These are phyloP conservation scores for Melitaea cinxia DNA, from an alignment of 1,140 invertebrate species.

Conservation along the genomic window DNA sequence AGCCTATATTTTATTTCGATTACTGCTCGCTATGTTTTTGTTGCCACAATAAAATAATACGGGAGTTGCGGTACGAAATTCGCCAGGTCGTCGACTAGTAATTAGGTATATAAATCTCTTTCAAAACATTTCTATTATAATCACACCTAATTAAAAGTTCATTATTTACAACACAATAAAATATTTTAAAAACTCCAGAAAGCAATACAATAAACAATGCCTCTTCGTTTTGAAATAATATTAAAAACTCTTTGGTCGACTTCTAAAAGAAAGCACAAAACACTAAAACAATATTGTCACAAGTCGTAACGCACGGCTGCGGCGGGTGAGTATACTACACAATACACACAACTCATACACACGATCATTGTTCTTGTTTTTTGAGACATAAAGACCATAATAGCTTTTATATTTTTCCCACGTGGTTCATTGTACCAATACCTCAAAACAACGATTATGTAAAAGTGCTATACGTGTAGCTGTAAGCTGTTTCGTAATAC, in stretches of 20 bases:
- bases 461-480: not conserved
- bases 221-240: not conserved
- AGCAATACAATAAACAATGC: constrained; percentile 3
- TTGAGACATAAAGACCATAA: constrained; percentile 19
- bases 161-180: too few species aligned
- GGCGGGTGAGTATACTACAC: constrained; percentile 19
- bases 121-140: too few species aligned
- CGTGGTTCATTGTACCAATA: not conserved
- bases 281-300: constrained; percentile 39
- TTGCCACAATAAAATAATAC: too few species aligned
- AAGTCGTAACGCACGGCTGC: constrained; percentile 33
- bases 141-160: too few species aligned
- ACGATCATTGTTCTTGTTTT: constrained; percentile 19
- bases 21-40: too few species aligned
- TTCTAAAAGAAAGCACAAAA: constrained; percentile 31
- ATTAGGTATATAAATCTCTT: too few species aligned
- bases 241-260: constrained; percentile 10
- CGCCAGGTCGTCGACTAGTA: too few species aligned
- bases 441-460: not conserved
- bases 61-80: too few species aligned
- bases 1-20: too few species aligned
- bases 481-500: too few species aligned
- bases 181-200: not conserved
- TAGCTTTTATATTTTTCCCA: constrained; percentile 2
- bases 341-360: constrained; percentile 1